Base-by-base conservation (phyloP, 2,888 invertebrate genomes). In the Melinaea marsaeus region DNA sequence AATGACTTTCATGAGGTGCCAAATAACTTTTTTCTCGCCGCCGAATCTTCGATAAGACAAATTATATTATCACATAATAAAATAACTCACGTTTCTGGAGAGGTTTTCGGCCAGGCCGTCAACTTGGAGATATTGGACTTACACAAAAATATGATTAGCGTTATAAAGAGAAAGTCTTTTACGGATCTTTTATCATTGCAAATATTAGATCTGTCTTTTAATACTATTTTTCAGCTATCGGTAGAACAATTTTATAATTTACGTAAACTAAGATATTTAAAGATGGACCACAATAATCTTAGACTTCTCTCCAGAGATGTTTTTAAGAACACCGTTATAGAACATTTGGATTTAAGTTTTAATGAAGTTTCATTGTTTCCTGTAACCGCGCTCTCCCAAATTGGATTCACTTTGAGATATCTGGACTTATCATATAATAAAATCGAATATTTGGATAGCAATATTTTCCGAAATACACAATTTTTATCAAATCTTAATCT, bases 401-500 rank as follows among this genome's bases (percentile, higher is more conserved):
- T 96, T 33, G 96, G 96, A 4, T 94, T 95, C 74, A 96, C 96
- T 0, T 83, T 97, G 65, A 91, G 96, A 59, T 94, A 94, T 79
- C 92, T 97, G 64, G 95, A 96, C 77, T 91, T 97, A 78, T 94
- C 95, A 0, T 92, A 93, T 70, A 97, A 97, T 81, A 94, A 92
- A 69, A 92, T 98, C 69, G 97, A 97, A 79, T 96, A 96, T 80
- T 91, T 97, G 71, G 97, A 97, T 82, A 95, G 95, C 72, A 96
- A 95, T 67, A 96, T 96, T 86, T 97, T 97, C 78, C 94, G 96
- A 54, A 94, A 95, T 75, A 95, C 95, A 42, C 95, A 96, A 60
- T 95, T 95, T 79, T 87, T 97, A 55, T 93, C 95, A 63, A 93
- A 93, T 72, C 89, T 97, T 63, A 95, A 96, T 86, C 86, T 97